Evolutionary conservation across 2,797 vertebrate species (phyloP), one percentile per base, ranked within the genome.

Genomic region (Cuculus canorus): DNA sequence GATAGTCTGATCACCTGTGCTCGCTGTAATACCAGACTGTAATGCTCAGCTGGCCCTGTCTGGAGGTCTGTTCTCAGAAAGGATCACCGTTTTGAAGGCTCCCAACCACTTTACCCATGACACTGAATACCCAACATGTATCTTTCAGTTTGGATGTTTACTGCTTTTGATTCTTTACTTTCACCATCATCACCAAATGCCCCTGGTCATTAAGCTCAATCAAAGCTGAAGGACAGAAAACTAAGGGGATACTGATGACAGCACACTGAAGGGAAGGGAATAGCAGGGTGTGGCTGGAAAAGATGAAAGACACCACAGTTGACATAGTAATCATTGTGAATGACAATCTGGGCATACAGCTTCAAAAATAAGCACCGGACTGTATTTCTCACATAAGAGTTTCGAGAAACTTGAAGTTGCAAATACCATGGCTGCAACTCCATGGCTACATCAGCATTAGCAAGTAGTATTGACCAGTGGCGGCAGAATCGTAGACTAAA

Each of bases 291-390:
- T 45, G 63, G 28, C 84, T 87, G 43, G 68, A 50, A 60, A 82
- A 77, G 33, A 86, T 77, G 22, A 89, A 92, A 73, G 60, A 59
- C 71, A 22, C 48, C 13, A 3, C 10, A 8, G n/a, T 10, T 82
- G 24, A 53, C 56, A 47, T 2, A 50, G 52, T 66, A 77, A 86
- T 69, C 54, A 53, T 12, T 13, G 27, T 6, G 9, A 87, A 84
- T 69, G n/a, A 87, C 56, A 76, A 84, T 35, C 21, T 28, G 63
- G 63, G 27, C 70, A 52, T 77, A 35, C 64, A 70, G 48, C 35
- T 87, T 71, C 56, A 91, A 78, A 90, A 94, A 84, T 61, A 86
- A 64, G 54, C 64, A 45, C 39, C 21, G 52, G 22, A 33, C 21
- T 54, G 39, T 21, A 45, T n/a, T 86, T 91, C 71, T 71, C 45